Base-by-base conservation (phyloP, 37 sponge, comb jelly and placozoan species). In the Tethya wilhelma region DNA sequence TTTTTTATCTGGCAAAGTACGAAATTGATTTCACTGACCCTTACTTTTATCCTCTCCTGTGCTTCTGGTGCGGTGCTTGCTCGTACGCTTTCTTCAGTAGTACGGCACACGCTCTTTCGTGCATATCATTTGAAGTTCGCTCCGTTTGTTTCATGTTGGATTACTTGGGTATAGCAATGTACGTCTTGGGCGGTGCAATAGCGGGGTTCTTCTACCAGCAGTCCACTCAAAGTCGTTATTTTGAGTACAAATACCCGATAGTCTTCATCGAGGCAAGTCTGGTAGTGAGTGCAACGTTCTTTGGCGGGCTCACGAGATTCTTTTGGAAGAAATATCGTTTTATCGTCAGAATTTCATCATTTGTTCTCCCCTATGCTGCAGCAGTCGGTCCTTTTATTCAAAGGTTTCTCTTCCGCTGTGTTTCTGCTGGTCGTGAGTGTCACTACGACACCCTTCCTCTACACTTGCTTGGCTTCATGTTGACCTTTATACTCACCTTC, bases 71-170 rank as follows among this genome's bases (percentile, higher is more conserved):
- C 0, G 85, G 92, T 0, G 17, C 67, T 25, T 80, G 80, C 30
- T 67, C 70, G 14, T 90, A 84, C 44, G 57, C 86, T 9, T 58
- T 86, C 55, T 73, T 79, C 80, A 89, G 91, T 38, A 82, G 93
- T 29, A 37, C 85, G 17, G 96, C 96, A 0, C 96, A 95, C 74
- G 26, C 81, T 1, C 73, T 95, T 67, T 60, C 59, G 29, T 36
- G 59, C 53, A 66, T 77, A 46, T 82, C 94, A 1, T 49, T 33
- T 53, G 22, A 57, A 28, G 79, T 82, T 0, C 56, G 85, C 38
- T 67, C 63, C 3, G 69, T 92, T 1, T 92, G 94, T 43, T 95
- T 92, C 75, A 39, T 86, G 58, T 23, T 93, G 17, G 96, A 95
- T 80, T 95, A 95, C 45, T 41, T 76, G 28, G 96, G 94, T 1